A percentile compares a stretch with the other conserved stretches of the same genome.
Evolutionary conservation across 2,113 vertebrate species (phyloP).

Genomic region (Eulemur macaco): DNA sequence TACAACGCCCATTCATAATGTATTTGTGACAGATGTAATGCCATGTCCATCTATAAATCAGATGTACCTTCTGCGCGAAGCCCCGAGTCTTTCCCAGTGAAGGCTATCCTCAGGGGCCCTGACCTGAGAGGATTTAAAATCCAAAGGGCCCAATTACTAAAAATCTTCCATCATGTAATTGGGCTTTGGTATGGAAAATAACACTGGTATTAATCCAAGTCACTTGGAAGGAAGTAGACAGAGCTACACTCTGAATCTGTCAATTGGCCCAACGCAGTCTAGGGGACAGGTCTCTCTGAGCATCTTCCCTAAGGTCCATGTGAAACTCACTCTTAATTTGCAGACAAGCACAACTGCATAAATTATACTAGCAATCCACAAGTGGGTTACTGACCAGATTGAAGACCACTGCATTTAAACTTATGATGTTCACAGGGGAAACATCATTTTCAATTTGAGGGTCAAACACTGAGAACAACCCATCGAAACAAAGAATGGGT

Average conservation of each 20-base stretch:
- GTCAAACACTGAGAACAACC: conserved; percentile 27
- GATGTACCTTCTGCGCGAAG: conserved; percentile 58
- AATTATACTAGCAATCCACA: conserved; percentile 33
- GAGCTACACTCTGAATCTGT: conserved; percentile 2
- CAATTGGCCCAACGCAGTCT: background rate
- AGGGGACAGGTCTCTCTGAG: background rate
- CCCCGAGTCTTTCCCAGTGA: conserved; percentile 13
- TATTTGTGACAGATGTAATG: conserved; percentile 63
- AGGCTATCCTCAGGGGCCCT: conserved; percentile 54
- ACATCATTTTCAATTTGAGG: conserved; percentile 54
- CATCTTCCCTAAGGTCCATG: background rate
- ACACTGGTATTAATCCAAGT: conserved; percentile 44
- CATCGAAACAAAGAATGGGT: background rate
- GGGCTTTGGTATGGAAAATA: conserved; percentile 63
- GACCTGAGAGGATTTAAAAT: conserved; percentile 72
- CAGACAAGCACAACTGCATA: conserved; percentile 51
- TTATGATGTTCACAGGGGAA: conserved; percentile 34
- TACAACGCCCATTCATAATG: conserved; percentile 67
- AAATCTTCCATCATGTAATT: conserved; percentile 62
- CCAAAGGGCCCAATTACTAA: conserved; percentile 71
- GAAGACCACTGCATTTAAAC: conserved; percentile 46
- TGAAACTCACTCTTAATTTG: conserved; percentile 35
- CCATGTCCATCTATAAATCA: conserved; percentile 70
- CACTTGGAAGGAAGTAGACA: conserved; percentile 41
- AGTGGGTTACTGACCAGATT: conserved; percentile 18